Evolutionary conservation across 2,113 vertebrate genomes (phyloP).

Genomic region (Notarius lentiginosus): DNA sequence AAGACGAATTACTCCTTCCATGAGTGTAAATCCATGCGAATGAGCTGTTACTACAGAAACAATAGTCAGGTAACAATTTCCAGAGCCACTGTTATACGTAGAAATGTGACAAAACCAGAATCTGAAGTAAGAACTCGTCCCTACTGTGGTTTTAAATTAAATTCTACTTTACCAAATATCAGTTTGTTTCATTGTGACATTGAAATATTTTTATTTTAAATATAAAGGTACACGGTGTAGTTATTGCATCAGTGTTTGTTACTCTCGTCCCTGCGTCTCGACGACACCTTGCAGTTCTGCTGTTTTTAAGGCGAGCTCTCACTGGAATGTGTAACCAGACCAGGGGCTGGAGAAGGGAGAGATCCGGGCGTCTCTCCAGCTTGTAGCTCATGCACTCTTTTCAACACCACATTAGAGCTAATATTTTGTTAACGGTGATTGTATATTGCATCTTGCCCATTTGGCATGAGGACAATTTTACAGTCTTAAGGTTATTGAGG

Average conservation of each 20-base stretch:
- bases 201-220: neutral
- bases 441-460: slow-evolving; percentile 13
- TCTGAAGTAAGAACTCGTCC: neutral
- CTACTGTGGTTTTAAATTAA: neutral
- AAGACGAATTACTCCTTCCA: neutral
- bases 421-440: slow-evolving; percentile 23
- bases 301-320: slow-evolving; percentile 31
- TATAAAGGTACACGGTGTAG: neutral
- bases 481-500: slow-evolving; percentile 20
- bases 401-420: slow-evolving; percentile 17
- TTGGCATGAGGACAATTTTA: slow-evolving; percentile 23
- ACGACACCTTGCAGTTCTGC: slow-evolving; percentile 21
- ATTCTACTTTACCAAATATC: neutral
- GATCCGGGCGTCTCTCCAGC: slow-evolving; percentile 35
- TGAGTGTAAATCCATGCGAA: neutral
- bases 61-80: neutral
- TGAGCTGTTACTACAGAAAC: neutral
- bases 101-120: neutral
- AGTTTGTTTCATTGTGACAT: neutral
- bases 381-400: slow-evolving; percentile 13
- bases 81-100: no score
- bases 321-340: slow-evolving; percentile 44
- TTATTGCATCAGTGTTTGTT: neutral
- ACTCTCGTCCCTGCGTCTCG: neutral
- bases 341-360: slow-evolving; percentile 47